phyloP scores from a whole-genome alignment of 2,888 invertebrate species.

The Drosophila cyrtoloma region DNA sequence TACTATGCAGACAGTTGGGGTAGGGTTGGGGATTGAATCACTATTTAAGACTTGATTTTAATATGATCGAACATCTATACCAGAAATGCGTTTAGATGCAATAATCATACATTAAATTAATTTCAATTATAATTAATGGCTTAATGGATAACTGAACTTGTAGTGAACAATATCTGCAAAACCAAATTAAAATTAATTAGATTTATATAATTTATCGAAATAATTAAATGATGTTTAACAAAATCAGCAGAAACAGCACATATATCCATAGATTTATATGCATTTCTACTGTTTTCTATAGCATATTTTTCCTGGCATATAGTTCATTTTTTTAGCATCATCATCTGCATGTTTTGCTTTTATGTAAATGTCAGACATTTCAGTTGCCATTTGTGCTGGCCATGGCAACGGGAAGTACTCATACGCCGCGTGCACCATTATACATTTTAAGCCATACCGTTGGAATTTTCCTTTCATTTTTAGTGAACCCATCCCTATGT shows the following conservation, averaged over 20 bases:
- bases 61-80: not conserved
- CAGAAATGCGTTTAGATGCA: not conserved
- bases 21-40: not conserved
- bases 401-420: conserved; percentile 10
- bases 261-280: not conserved
- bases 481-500: not conserved
- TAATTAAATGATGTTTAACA: not conserved
- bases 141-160: not conserved
- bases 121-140: not conserved
- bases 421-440: conserved; percentile 31
- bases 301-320: not conserved
- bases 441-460: conserved; percentile 42
- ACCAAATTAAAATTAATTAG: not conserved
- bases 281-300: not conserved
- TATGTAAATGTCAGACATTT: conserved; percentile 6
- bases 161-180: not conserved
- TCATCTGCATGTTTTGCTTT: conserved; percentile 19
- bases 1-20: not conserved
- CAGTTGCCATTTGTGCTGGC: not conserved
- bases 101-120: not conserved
- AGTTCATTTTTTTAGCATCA: conserved; percentile 5
- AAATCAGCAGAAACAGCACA: not conserved
- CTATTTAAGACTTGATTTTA: not conserved
- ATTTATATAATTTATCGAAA: not conserved
- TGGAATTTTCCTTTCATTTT: conserved; percentile 15